Evolutionary conservation across 2,113 vertebrate genomes (phyloP), one percentile per base, ranked within the genome.

Genomic region (Struthio camelus): DNA sequence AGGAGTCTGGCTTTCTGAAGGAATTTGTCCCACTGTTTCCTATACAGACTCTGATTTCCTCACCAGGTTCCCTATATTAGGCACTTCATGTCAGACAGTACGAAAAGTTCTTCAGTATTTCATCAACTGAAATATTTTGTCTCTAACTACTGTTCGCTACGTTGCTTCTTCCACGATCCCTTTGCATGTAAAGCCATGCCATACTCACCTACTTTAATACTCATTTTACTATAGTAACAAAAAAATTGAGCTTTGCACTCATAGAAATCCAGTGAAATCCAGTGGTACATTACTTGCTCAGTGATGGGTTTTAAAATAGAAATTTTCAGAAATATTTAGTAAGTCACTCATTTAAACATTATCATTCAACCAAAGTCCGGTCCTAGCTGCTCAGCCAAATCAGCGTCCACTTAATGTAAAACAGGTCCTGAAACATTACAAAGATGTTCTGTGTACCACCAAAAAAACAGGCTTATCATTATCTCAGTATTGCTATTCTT

Each of bases 251-350:
- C 42, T 82, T 64, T n/a, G 4, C 66, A 82, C 53, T 56, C 50
- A 11, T 48, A 82, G 38, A 51, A 67, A 54, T 51, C 85, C n/a
- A 96, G 42, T 93, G 75, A 88, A 82, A 94, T 85, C 85, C 88
- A 78, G 65, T 38, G 38, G 82, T 40, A 75, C 32, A 3, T 80
- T 53, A 42, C 16, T 70, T 53, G n/a, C 10, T 53, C 38, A 46
- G 22, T 23, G 23, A 25, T 1, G 0, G 14, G 9, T 3, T 66
- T 73, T 18, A 66, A 58, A 91, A 93, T 2, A 79, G 4, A 17
- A 40, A 6, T 32, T 78, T 80, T 42, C 62, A 87, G 32, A 61
- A 79, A 16, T 77, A 82, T 82, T 95, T 81, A 15, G 2, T 3
- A 64, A 81, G 10, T 59, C 18, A 79, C 51, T 90, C 70, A 79